Evolutionary conservation across 2,797 vertebrate species (phyloP).

Genomic region (Halcyon chelicuti): DNA sequence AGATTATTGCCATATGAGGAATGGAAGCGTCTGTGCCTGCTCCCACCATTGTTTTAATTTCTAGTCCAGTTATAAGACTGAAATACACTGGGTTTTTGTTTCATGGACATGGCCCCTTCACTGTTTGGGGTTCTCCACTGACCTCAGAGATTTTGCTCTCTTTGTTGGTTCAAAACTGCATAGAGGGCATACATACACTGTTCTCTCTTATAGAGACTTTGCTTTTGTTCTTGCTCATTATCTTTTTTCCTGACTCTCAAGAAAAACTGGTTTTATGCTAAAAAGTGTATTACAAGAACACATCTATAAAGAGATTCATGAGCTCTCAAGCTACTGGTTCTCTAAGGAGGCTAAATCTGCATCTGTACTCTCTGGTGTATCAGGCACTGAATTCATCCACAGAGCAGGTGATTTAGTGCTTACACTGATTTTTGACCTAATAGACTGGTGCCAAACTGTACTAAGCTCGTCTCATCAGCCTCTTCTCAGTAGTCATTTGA

Average conservation of each 20-base stretch:
- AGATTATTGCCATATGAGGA: slow-evolving; percentile 22
- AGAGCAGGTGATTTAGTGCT: background rate
- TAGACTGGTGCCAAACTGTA: background rate
- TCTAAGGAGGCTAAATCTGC: background rate
- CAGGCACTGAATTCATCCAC: background rate
- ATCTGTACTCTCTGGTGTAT: background rate
- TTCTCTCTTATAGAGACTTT: background rate
- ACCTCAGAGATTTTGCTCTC: background rate
- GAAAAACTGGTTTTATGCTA: background rate
- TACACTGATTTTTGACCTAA: background rate
- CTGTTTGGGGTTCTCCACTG: background rate
- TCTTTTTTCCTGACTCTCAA: background rate
- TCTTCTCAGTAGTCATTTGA: background rate
- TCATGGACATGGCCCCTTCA: background rate
- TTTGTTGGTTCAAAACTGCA: background rate
- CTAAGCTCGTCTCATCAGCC: background rate
- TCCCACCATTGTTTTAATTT: background rate
- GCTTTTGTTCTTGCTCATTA: background rate
- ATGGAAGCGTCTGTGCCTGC: background rate
- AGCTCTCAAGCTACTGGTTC: background rate
- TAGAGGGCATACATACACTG: background rate
- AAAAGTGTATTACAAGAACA: background rate
- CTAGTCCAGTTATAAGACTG: background rate
- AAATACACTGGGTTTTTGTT: background rate
- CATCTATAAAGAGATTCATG: background rate